Percentiles rank a stretch among this genome's conserved stretches.
phyloP scores from a whole-genome alignment of 1,140 invertebrate species.

The Pseudomyrmex cubaensis region DNA sequence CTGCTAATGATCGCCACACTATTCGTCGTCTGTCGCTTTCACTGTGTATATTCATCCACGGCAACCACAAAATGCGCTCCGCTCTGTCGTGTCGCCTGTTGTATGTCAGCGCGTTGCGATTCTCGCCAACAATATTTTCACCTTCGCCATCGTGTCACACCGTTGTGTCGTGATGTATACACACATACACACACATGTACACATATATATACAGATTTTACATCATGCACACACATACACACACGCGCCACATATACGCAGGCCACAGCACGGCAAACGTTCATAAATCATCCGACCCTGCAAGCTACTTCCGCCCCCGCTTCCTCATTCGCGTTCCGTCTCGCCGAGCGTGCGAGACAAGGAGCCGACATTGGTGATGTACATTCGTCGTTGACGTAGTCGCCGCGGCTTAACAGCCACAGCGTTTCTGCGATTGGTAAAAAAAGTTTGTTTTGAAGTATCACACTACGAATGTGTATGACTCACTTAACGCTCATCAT shows the following conservation, averaged over 20 bases:
- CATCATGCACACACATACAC: too few species aligned
- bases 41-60: conserved; percentile 23
- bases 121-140: conserved; percentile 41
- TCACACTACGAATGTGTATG: not conserved
- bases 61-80: not conserved
- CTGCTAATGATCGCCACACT: conserved; percentile 12
- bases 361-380: not conserved
- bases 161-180: not conserved
- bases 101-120: conserved; percentile 13
- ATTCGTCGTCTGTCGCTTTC: not conserved
- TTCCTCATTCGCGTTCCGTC: conserved; percentile 56
- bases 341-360: not conserved
- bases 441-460: conserved; percentile 35
- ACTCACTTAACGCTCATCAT: conserved; percentile 2
- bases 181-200: not conserved
- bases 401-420: not conserved
- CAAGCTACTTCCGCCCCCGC: conserved; percentile 64
- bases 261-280: conserved; percentile 8
- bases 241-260: not conserved
- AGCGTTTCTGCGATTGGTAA: conserved; percentile 10
- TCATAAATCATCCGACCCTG: conserved; percentile 64
- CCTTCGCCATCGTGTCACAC: conserved; percentile 46
- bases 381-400: not conserved
- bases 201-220: too few species aligned
- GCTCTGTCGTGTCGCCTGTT: not conserved